Conservation (phyloP, 2,888 invertebrate species). For the Priocnemis perturbator region DNA sequence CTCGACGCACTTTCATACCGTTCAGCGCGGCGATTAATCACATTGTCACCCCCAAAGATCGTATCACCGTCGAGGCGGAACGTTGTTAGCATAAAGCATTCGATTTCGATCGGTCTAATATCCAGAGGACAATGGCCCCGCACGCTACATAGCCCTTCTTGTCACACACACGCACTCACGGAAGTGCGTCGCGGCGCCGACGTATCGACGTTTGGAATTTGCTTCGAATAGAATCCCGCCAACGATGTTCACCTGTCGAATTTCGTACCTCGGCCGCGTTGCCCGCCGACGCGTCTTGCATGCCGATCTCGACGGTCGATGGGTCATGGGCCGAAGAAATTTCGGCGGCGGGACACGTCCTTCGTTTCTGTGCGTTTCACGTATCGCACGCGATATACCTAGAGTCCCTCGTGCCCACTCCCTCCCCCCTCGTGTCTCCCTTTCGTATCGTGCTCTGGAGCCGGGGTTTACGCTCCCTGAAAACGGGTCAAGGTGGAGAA, state of each 20-base stretch:
- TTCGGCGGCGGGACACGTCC: constrained; percentile 63
- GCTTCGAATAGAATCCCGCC: no score
- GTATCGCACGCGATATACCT: constrained; percentile 32
- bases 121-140: no score
- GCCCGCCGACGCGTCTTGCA: background rate
- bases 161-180: no score
- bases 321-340: constrained; percentile 46
- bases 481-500: constrained; percentile 70
- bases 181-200: no score
- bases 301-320: background rate
- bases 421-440: background rate
- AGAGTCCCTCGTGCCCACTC: constrained; percentile 5
- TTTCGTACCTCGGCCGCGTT: constrained; percentile 7
- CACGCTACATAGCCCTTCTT: no score
- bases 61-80: no score
- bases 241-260: background rate
- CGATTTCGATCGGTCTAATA: no score
- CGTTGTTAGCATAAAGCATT: no score
- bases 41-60: no score
- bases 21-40: no score
- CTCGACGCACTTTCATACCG: no score
- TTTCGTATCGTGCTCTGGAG: constrained; percentile 42
- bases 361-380: constrained; percentile 65
- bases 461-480: constrained; percentile 46
- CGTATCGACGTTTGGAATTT: no score